Evolutionary conservation across 2,888 invertebrate species (phyloP).

Genomic region (Oegoconia quadripuncta): DNA sequence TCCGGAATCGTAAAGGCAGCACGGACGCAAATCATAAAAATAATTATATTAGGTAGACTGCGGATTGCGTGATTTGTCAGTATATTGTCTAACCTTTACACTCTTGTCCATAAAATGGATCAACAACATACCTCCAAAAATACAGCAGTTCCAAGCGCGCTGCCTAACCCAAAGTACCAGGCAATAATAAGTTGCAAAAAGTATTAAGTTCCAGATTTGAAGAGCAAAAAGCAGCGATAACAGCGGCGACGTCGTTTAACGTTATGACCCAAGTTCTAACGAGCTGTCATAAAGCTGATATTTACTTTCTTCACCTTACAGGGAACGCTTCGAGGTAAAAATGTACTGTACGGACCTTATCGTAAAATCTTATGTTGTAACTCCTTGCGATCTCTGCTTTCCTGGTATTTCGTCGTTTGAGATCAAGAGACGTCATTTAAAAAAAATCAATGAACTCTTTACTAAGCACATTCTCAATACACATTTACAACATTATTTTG

Average conservation of each 20-base stretch:
- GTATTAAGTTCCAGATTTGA: conserved; percentile 59
- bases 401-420: conserved; percentile 19
- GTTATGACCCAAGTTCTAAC: conserved; percentile 71
- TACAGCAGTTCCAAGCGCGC: conserved; percentile 7
- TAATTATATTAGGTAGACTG: too few relatives aligned
- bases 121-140: conserved; percentile 1
- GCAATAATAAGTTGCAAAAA: conserved; percentile 57
- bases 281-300: conserved; percentile 68
- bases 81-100: too few relatives aligned
- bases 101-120: too few relatives aligned
- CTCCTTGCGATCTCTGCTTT: conserved; percentile 34
- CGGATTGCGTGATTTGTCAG: too few relatives aligned
- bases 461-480: too few relatives aligned
- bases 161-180: conserved; percentile 35
- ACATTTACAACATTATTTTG: too few relatives aligned
- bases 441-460: too few relatives aligned
- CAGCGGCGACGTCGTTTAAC: conserved; percentile 53
- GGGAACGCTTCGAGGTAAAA: conserved; percentile 40
- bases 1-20: too few relatives aligned
- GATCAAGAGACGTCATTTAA: too few relatives aligned
- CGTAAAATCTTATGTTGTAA: conserved; percentile 58
- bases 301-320: conserved; percentile 58
- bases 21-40: too few relatives aligned
- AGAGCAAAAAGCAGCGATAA: conserved; percentile 56
- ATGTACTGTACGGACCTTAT: conserved; percentile 32